These are phyloP conservation scores for Sitta europaea DNA, from an alignment of 2,113 vertebrate genomes.

Conservation along the genomic window DNA sequence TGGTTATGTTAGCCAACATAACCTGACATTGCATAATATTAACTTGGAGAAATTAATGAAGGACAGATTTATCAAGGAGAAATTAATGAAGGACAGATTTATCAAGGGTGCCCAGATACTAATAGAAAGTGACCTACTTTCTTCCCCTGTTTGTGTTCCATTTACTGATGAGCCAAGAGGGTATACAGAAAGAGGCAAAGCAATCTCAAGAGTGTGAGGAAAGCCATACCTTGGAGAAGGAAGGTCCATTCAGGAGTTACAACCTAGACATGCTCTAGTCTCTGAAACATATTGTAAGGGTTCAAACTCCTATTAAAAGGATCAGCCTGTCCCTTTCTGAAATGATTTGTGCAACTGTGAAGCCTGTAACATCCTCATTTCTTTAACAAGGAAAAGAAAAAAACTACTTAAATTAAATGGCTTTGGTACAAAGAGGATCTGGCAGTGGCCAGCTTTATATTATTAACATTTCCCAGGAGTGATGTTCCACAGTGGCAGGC, in stretches of 20 bases:
- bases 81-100: neutral
- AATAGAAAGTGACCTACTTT: neutral
- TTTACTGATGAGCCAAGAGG: neutral
- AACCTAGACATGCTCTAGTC: neutral
- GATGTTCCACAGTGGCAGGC: conserved; percentile 41
- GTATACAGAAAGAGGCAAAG: neutral
- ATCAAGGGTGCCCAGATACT: neutral
- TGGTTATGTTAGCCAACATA: neutral
- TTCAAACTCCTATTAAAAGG: neutral
- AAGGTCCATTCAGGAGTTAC: neutral
- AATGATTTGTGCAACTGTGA: neutral
- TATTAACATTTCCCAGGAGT: conserved; percentile 38
- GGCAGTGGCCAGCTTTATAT: conserved; percentile 23
- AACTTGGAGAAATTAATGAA: neutral
- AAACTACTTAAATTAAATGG: conserved; percentile 7
- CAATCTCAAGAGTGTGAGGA: neutral
- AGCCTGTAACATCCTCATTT: neutral
- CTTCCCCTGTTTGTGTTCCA: neutral
- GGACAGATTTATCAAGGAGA: neutral
- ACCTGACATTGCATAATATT: neutral
- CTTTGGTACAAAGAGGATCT: conserved; percentile 29
- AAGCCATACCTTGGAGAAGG: neutral
- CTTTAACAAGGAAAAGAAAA: conserved; percentile 11
- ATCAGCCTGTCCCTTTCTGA: neutral
- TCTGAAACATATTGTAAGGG: neutral